Base-by-base conservation (phyloP, 2,888 invertebrate genomes). In the Germaria angustata region DNA sequence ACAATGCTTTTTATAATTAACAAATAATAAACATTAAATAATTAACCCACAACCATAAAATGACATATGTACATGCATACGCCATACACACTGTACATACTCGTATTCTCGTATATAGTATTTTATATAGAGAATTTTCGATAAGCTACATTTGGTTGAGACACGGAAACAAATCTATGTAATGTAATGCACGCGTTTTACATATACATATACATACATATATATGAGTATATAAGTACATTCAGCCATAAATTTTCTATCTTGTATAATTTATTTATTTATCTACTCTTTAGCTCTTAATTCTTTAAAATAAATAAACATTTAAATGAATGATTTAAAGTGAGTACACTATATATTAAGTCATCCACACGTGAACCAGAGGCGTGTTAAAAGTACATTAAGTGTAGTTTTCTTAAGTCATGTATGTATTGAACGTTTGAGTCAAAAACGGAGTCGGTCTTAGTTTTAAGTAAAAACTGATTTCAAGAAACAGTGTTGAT, bases 1-100 rank as follows among this genome's bases (percentile, higher is more conserved):
- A 65, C 53, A 61, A 39, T 39, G 13, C 17, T 81, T 72, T 68
- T 84, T 69, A 69, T 55, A 71, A 81, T 81, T 61, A 75, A 55
- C 81, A 81, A 84, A 81, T 71, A 81, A 71, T 80, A 84, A 84
- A 80, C 79, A 81, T 81, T 71, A 81, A 81, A 79, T 81, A 79
- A 78, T 84, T 81, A 84, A 75, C 84, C 84, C 55, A 53, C 65
- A 49, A 44, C 39, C 51, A 44, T 65, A 44, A 44, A 53, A n/a
- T 32, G 22, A 28, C 28, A 17, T 3, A 32, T 53, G 24, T 53
- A 9, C 32, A 15, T 32, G 4, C n/a, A 39, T n/a, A 17, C 2
- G 15, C 0, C 13, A 20, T 22, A 22, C n/a, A 49, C 8, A n/a
- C 6, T 15, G 5, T 44, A 7, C 7, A 34, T 11, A 46, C 15